Evolutionary conservation across 2,797 vertebrate genomes (phyloP).

Genomic region (Lithobates pipiens): DNA sequence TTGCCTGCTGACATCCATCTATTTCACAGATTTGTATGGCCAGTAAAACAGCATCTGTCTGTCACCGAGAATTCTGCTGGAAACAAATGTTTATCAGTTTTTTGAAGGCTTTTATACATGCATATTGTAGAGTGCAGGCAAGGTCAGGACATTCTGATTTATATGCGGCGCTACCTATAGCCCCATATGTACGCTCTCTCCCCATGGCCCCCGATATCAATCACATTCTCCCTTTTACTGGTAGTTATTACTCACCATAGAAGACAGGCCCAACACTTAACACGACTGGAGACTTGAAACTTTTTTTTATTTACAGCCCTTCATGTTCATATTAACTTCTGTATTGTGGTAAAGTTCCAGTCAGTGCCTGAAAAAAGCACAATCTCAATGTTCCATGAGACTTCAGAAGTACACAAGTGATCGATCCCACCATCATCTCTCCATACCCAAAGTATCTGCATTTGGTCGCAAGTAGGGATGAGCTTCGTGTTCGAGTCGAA

Average conservation of each 20-base stretch:
- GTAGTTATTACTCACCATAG: background rate
- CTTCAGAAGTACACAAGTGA: too few species aligned
- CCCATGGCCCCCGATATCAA: slow-evolving; percentile 18
- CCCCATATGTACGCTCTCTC: slow-evolving; percentile 7
- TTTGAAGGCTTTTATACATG: slow-evolving; percentile 26
- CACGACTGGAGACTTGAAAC: background rate
- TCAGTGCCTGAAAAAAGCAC: too few species aligned
- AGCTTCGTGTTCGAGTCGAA: too few species aligned
- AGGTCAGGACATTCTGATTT: slow-evolving; percentile 51
- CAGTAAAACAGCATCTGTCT: slow-evolving; percentile 48
- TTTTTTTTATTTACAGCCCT: background rate
- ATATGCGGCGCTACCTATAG: background rate
- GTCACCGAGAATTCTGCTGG: background rate
- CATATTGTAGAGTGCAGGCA: slow-evolving; percentile 2
- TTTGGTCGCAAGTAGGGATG: too few species aligned
- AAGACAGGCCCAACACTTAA: background rate
- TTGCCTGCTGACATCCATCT: slow-evolving; percentile 22
- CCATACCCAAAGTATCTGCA: too few species aligned
- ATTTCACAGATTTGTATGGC: slow-evolving; percentile 29
- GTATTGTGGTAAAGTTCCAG: background rate
- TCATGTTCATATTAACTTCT: background rate
- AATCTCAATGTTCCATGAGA: too few species aligned
- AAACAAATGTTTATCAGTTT: slow-evolving; percentile 26
- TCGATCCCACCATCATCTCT: too few species aligned
- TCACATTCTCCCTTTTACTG: slow-evolving; percentile 11